Evolutionary conservation across 2,888 invertebrate genomes (phyloP), one percentile per base, ranked within the genome.

Genomic region (Patella caerulea): DNA sequence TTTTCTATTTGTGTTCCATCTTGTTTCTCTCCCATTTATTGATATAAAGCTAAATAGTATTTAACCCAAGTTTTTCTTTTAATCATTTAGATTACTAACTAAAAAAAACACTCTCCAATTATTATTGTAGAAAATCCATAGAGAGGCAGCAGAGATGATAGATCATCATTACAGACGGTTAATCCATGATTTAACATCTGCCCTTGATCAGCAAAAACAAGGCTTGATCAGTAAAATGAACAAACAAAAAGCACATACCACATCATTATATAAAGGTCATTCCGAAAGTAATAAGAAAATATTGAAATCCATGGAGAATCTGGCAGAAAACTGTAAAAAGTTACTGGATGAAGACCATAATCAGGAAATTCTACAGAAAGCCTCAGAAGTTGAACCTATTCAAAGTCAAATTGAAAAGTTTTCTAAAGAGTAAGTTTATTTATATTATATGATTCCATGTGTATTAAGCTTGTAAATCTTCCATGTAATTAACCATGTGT

Each of bases 131-230:
- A 79, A 79, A 19, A 79, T 87, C 24, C 86, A 88, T 78, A 79
- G 78, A 29, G 83, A 85, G 29, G 86, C 87, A 9, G 81, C 84
- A 56, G 83, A 85, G 74, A 86, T 85, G 75, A 81, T 89, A 9
- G 87, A 87, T 69, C 79, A 83, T 34, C 90, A 90, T 78, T 88
- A 85, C 74, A 79, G 82, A 54, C 80, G 87, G 17, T 74, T 87
- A 29, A 72, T 90, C 17, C 85, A 84, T 9, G 88, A 90, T 80
- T 74, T 88, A 15, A 88, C 85, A 3, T 73, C 82, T 5, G 83
- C 86, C 34, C 80, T 89, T 59, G 76, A 79, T 24, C 84, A 84
- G 45, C 87, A 88, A 75, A 85, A 85, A 73, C 82, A 83, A n/a
- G 72, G 76, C 7, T 77, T 83, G 11, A 74, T 88, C 24, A 77